Conservation (phyloP, 1,140 invertebrate genomes). For the Solenopsis fugax region DNA sequence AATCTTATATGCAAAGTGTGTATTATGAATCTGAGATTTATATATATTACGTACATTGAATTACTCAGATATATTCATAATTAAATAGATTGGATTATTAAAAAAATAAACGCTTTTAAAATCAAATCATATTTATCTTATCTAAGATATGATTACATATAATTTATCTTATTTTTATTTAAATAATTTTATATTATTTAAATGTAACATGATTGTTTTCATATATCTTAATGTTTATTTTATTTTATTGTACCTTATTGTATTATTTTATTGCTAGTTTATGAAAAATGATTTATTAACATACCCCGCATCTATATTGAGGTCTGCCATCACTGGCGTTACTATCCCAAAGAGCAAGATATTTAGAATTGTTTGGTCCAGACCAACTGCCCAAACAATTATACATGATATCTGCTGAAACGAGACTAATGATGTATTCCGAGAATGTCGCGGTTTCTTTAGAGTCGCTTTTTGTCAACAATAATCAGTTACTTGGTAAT, state of each 20-base stretch:
- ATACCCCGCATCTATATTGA: slow-evolving; percentile 90
- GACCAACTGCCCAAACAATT: slow-evolving; percentile 90
- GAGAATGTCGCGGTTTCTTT: not conserved
- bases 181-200: too few species aligned
- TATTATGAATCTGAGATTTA: slow-evolving; percentile 20
- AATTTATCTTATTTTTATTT: too few species aligned
- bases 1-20: slow-evolving; percentile 11
- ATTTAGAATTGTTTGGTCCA: slow-evolving; percentile 87
- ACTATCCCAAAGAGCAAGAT: slow-evolving; percentile 89
- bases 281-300: slow-evolving; percentile 75
- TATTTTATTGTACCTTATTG: not conserved
- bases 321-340: slow-evolving; percentile 86
- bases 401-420: slow-evolving; percentile 88
- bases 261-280: not conserved
- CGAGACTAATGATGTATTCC: not conserved
- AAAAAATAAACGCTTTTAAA: too few species aligned
- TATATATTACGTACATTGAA: not conserved
- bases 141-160: too few species aligned
- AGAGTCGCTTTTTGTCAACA: not conserved
- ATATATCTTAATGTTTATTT: too few species aligned
- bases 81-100: too few species aligned
- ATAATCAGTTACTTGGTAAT: not conserved
- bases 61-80: too few species aligned
- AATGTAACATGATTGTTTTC: too few species aligned
- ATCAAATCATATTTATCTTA: too few species aligned